Percentiles rank a stretch among this genome's conserved stretches.
Evolutionary conservation across 2,888 invertebrate genomes (phyloP).

Genomic region (Lasius fuliginosus): DNA sequence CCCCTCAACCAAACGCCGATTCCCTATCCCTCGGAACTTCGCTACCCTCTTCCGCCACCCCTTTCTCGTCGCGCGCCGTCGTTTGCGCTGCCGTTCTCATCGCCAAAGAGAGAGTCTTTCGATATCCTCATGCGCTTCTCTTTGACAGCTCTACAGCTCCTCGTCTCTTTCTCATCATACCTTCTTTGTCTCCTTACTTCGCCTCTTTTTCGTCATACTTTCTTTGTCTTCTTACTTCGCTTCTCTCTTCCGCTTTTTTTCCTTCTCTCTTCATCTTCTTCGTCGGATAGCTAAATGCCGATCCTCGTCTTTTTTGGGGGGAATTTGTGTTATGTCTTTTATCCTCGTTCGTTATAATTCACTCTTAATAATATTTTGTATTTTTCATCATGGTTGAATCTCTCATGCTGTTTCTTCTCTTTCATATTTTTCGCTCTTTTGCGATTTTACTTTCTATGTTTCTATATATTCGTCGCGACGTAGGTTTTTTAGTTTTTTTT

Average conservation of each 20-base stretch:
- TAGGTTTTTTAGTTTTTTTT: neutral
- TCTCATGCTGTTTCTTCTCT: neutral
- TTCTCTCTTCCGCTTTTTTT: neutral
- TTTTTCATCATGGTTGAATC: neutral
- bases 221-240: conserved; percentile 14
- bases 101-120: conserved; percentile 52
- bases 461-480: neutral
- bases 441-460: neutral
- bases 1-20: conserved; percentile 77
- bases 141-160: conserved; percentile 29
- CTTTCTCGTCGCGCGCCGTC: conserved; percentile 49
- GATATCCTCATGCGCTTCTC: conserved; percentile 42
- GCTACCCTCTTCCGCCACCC: conserved; percentile 48
- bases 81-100: conserved; percentile 47
- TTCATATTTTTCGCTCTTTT: neutral
- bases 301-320: neutral
- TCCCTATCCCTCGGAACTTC: conserved; percentile 75
- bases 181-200: conserved; percentile 18
- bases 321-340: neutral
- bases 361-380: conserved; percentile 3
- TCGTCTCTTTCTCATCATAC: conserved; percentile 21
- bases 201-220: conserved; percentile 23
- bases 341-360: neutral
- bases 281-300: conserved; percentile 26
- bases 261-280: conserved; percentile 25